phyloP scores from a whole-genome alignment of 2,113 vertebrate genomes.

The Ameiurus melas region DNA sequence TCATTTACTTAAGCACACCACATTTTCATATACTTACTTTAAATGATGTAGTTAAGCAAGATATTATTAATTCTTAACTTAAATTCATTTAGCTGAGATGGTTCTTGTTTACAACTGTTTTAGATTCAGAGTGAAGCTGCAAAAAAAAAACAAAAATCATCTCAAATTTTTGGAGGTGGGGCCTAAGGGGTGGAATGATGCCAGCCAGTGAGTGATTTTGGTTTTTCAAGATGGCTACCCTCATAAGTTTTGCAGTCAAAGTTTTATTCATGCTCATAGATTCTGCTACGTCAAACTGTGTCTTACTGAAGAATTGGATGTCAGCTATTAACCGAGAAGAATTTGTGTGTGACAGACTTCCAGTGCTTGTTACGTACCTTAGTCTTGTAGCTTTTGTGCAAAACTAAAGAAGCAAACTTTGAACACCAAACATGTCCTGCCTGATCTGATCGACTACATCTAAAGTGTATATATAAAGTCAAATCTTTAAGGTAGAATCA shows the following conservation, averaged over 20 bases:
- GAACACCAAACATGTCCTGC: background rate
- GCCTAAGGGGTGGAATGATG: background rate
- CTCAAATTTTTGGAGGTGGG: background rate
- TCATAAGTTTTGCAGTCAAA: background rate
- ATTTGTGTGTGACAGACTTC: background rate
- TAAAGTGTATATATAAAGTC: too few relatives aligned
- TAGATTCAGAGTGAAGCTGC: background rate
- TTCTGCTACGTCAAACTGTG: background rate
- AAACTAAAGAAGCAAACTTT: background rate
- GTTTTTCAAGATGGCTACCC: background rate
- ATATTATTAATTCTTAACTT: background rate
- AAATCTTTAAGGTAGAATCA: conserved; percentile 2
- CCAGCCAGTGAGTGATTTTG: background rate
- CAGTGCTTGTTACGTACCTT: background rate
- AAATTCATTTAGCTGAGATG: background rate
- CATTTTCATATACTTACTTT: background rate
- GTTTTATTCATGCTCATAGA: background rate
- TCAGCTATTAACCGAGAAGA: background rate
- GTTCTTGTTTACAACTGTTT: background rate
- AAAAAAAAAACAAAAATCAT: background rate
- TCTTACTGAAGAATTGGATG: background rate
- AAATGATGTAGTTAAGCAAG: background rate
- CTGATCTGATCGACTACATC: background rate
- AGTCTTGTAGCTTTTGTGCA: background rate
- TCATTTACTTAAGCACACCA: background rate